phyloP scores from a whole-genome alignment of 2,113 vertebrate genomes.

The Nycticryphes semicollaris region DNA sequence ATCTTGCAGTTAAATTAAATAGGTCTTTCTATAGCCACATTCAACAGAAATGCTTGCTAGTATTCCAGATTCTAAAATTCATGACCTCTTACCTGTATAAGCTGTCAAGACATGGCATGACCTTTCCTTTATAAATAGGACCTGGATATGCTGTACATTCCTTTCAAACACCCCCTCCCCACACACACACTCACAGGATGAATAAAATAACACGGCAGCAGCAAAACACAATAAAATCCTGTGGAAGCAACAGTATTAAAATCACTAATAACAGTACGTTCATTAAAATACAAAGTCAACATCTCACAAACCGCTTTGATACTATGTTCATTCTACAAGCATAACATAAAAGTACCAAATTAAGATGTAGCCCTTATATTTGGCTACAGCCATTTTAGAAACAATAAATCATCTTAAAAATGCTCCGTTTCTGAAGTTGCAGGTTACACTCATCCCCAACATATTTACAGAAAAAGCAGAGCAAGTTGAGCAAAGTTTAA shows the following conservation, averaged over 20 bases:
- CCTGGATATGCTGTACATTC: neutral
- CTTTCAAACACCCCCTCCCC: neutral
- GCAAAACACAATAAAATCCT: neutral
- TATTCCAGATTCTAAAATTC: neutral
- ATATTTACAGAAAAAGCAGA: neutral
- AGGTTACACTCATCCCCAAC: neutral
- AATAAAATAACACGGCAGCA: neutral
- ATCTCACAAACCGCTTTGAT: neutral
- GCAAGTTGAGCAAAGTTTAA: neutral
- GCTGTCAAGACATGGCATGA: neutral
- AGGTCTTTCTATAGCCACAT: neutral
- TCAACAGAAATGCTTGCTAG: neutral
- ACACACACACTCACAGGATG: too few species aligned
- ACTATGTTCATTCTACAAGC: neutral
- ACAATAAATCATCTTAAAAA: neutral
- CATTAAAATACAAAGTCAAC: neutral
- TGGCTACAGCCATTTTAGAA: neutral
- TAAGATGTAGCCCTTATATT: neutral
- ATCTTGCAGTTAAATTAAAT: neutral
- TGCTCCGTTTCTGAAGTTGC: neutral
- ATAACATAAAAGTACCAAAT: neutral
- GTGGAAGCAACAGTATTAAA: neutral
- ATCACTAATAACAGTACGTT: neutral
- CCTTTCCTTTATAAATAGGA: constrained; percentile 16
- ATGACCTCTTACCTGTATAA: constrained; percentile 3